Conservation (phyloP, 35 echinoderm and acorn worm genomes). For the Lytechinus variegatus region DNA sequence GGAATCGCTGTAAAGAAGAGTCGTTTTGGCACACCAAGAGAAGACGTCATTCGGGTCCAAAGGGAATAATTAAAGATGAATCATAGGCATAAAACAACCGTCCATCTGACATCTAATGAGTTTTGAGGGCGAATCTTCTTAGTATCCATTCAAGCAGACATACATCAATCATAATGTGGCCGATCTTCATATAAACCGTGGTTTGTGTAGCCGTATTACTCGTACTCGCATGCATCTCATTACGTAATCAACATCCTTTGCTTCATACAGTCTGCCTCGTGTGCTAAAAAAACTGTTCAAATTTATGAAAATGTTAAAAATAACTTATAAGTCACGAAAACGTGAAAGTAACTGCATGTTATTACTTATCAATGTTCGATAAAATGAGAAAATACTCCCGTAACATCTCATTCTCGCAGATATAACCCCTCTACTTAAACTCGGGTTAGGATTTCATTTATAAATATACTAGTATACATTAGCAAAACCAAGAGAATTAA, state of each 20-base stretch:
- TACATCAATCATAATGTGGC: background rate
- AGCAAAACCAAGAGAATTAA: too few species aligned
- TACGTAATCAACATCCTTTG: background rate
- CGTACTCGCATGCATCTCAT: background rate
- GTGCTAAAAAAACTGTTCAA: background rate
- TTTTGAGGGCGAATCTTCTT: background rate
- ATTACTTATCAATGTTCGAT: too few species aligned
- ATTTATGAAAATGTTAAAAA: background rate
- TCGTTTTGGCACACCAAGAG: background rate
- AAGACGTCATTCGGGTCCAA: background rate
- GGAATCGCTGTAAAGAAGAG: background rate
- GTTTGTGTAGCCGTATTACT: background rate
- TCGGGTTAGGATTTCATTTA: too few species aligned
- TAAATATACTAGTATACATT: too few species aligned
- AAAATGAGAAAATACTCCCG: too few species aligned
- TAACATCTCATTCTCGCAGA: too few species aligned
- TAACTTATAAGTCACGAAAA: too few species aligned
- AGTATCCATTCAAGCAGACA: background rate
- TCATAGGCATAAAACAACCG: constrained; percentile 3
- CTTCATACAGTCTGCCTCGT: background rate
- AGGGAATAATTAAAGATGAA: constrained; percentile 14
- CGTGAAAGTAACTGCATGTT: too few species aligned
- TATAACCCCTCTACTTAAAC: too few species aligned
- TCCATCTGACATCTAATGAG: background rate
- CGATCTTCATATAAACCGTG: background rate